Conservation (phyloP, 2,113 vertebrate species). For the Microcebus jonahi region DNA sequence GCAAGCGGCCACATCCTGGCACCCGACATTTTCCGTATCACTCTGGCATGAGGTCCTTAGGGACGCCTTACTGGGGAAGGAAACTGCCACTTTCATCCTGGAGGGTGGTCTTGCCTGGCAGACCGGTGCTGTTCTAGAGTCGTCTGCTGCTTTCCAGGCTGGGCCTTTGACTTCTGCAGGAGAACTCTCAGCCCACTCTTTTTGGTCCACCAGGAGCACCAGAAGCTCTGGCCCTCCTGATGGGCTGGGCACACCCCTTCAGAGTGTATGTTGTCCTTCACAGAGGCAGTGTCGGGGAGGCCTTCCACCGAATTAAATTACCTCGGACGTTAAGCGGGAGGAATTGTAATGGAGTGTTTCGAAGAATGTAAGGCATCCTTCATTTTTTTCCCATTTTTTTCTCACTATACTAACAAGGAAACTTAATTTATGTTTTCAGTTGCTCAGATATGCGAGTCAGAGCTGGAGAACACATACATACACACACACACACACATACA, state of each 20-base stretch:
- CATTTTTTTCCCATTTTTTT: too few relatives aligned
- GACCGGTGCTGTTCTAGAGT: neutral
- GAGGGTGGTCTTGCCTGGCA: neutral
- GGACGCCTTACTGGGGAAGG: neutral
- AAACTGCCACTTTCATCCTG: neutral
- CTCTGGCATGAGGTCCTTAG: neutral
- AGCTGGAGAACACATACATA: neutral
- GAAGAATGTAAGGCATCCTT: neutral
- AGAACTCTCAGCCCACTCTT: neutral
- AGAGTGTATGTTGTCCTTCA: neutral
- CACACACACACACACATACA: neutral
- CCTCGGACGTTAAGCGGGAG: neutral
- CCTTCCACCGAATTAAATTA: neutral
- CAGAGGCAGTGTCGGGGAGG: neutral
- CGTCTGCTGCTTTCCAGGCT: neutral
- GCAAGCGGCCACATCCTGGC: too few relatives aligned
- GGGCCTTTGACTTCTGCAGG: neutral
- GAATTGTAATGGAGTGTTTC: neutral
- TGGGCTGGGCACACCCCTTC: neutral
- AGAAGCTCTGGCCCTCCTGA: neutral
- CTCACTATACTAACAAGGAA: too few relatives aligned
- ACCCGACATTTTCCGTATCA: too few relatives aligned
- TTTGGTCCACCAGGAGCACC: neutral
- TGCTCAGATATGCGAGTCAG: neutral
- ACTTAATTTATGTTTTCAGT: neutral